phyloP scores from a whole-genome alignment of 2,113 vertebrate genomes.

The Litocranius walleri region DNA sequence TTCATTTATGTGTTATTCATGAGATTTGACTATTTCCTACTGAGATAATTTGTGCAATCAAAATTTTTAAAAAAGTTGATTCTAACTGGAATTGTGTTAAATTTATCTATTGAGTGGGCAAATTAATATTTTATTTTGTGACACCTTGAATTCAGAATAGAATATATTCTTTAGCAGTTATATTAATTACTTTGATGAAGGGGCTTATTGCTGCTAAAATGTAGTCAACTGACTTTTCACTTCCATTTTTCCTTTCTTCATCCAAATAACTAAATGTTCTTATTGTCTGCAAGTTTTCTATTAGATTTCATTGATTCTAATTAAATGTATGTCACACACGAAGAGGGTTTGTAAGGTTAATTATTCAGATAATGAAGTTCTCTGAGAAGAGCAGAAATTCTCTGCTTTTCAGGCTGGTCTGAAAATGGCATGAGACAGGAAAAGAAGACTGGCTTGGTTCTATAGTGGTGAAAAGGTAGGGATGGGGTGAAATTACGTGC shows the following conservation, averaged over 20 bases:
- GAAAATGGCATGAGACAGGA: too few relatives aligned
- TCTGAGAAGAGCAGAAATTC: too few relatives aligned
- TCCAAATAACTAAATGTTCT: background rate
- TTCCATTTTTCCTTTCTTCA: background rate
- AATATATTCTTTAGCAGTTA: background rate
- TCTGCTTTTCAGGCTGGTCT: too few relatives aligned
- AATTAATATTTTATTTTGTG: background rate
- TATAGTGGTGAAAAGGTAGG: too few relatives aligned
- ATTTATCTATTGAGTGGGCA: background rate
- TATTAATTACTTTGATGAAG: background rate
- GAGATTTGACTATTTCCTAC: background rate
- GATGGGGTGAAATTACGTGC: too few relatives aligned
- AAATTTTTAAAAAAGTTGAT: background rate
- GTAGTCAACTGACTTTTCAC: background rate
- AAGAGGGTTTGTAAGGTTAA: background rate
- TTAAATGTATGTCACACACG: background rate
- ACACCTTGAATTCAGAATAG: background rate
- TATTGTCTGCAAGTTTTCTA: background rate
- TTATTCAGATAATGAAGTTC: too few relatives aligned
- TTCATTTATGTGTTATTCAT: background rate
- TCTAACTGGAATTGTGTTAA: background rate
- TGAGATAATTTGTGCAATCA: background rate
- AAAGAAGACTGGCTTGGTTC: too few relatives aligned
- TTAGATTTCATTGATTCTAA: background rate
- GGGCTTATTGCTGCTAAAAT: background rate